A percentile compares a stretch with the other conserved stretches of the same genome.
Conservation (phyloP, 2,888 invertebrate species). For the Morpho achilles region DNA sequence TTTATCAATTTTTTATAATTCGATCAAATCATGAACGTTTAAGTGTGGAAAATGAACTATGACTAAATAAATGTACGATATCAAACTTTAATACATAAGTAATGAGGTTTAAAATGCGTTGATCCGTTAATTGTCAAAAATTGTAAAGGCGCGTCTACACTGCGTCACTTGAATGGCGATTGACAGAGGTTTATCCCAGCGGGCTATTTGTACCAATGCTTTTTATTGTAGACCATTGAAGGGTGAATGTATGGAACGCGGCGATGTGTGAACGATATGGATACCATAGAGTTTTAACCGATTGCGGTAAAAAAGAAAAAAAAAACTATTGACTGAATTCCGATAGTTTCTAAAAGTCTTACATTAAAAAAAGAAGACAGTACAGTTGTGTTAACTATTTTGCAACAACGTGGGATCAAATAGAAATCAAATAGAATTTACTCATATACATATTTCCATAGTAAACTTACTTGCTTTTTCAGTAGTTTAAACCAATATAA, state of each 20-base stretch:
- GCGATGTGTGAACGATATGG: slow-evolving; percentile 46
- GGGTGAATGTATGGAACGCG: slow-evolving; percentile 38
- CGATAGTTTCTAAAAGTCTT: no score
- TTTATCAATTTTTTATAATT: slow-evolving; percentile 2
- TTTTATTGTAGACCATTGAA: slow-evolving; percentile 39
- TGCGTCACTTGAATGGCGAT: slow-evolving; percentile 34
- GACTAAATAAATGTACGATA: not conserved
- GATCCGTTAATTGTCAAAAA: not conserved
- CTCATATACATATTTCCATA: no score
- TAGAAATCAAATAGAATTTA: no score
- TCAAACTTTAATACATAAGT: not conserved
- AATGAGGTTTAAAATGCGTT: not conserved
- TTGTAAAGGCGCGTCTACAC: slow-evolving; percentile 15
- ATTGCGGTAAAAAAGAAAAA: slow-evolving; percentile 13
- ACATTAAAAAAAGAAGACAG: no score
- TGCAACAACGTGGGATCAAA: no score
- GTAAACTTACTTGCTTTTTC: no score
- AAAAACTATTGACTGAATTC: slow-evolving; percentile 7
- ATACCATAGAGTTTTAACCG: slow-evolving; percentile 29
- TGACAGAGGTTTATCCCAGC: slow-evolving; percentile 44
- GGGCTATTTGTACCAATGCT: slow-evolving; percentile 39
- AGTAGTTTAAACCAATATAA: no score
- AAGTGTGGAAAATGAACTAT: not conserved
- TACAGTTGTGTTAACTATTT: no score
- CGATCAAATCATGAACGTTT: slow-evolving; percentile 10